phyloP scores from a whole-genome alignment of 1,140 invertebrate species.

The Calycopis cecrops region DNA sequence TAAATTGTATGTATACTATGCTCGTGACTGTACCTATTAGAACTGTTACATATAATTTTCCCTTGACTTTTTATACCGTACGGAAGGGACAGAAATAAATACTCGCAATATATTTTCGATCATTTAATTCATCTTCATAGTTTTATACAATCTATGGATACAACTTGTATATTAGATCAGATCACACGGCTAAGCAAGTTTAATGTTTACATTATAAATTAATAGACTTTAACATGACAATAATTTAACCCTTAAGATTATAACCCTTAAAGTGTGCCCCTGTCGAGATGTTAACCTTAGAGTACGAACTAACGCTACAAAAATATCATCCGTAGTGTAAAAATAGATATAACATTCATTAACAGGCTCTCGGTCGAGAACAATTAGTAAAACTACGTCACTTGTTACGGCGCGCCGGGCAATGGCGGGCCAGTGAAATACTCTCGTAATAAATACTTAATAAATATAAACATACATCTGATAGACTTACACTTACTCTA shows the following conservation, averaged over 20 bases:
- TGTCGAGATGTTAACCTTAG: conserved; percentile 43
- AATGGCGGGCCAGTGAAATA: conserved; percentile 27
- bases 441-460: conserved; percentile 65
- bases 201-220: conserved; percentile 66
- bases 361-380: conserved; percentile 59
- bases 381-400: conserved; percentile 28
- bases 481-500: conserved; percentile 48
- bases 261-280: conserved; percentile 68
- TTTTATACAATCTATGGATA: conserved; percentile 70
- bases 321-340: conserved; percentile 60
- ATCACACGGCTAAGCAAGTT: conserved; percentile 71
- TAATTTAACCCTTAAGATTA: conserved; percentile 62
- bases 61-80: not conserved
- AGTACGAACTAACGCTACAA: conserved; percentile 50
- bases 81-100: conserved; percentile 34
- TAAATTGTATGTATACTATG: too few species aligned
- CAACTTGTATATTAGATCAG: conserved; percentile 67
- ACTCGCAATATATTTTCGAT: conserved; percentile 64
- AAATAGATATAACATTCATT: conserved; percentile 70
- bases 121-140: conserved; percentile 66
- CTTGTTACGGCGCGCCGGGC: conserved; percentile 54
- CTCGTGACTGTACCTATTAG: too few species aligned
- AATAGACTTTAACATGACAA: conserved; percentile 64
- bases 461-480: conserved; percentile 54
- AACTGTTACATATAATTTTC: too few species aligned